phyloP scores from a whole-genome alignment of 1,140 invertebrate genomes.

The Drosophila chauvacae region DNA sequence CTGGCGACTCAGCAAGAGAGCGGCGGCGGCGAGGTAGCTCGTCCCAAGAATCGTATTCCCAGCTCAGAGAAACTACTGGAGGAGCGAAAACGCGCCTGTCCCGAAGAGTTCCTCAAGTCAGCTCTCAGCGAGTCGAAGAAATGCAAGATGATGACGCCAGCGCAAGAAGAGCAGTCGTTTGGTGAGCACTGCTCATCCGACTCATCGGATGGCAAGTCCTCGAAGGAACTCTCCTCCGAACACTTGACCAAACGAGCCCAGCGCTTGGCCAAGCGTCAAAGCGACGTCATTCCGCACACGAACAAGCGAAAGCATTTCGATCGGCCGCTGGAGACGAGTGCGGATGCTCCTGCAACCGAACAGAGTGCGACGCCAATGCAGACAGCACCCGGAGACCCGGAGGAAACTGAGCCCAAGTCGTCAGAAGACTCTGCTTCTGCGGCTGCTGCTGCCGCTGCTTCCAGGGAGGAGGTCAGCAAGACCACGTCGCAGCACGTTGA shows the following conservation, averaged over 20 bases:
- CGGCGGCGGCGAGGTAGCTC: slow-evolving; percentile 11
- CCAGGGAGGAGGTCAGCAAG: slow-evolving; percentile 29
- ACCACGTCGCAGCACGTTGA: slow-evolving; percentile 21
- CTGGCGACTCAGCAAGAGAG: not conserved
- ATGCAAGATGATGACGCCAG: slow-evolving; percentile 24
- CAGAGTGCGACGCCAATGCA: slow-evolving; percentile 6
- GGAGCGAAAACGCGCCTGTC: slow-evolving; percentile 31
- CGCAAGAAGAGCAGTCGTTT: slow-evolving; percentile 37
- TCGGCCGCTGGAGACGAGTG: slow-evolving; percentile 35
- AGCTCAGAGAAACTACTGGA: slow-evolving; percentile 29
- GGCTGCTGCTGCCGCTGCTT: not conserved
- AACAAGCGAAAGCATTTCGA: slow-evolving; percentile 79
- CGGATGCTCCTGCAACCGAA: not conserved
- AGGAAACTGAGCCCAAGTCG: slow-evolving; percentile 10
- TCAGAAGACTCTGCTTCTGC: slow-evolving; percentile 1
- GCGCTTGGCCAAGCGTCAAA: slow-evolving; percentile 68
- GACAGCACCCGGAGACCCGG: not conserved
- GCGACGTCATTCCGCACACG: slow-evolving; percentile 78
- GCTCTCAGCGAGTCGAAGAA: slow-evolving; percentile 42
- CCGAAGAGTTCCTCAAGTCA: slow-evolving; percentile 28
- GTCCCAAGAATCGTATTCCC: not conserved
- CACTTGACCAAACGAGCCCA: slow-evolving; percentile 64
- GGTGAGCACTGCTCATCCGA: slow-evolving; percentile 59
- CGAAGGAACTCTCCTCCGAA: slow-evolving; percentile 54
- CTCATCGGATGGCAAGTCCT: slow-evolving; percentile 63